Conservation (phyloP, 2,888 invertebrate genomes). For the Campoplex capitator region DNA sequence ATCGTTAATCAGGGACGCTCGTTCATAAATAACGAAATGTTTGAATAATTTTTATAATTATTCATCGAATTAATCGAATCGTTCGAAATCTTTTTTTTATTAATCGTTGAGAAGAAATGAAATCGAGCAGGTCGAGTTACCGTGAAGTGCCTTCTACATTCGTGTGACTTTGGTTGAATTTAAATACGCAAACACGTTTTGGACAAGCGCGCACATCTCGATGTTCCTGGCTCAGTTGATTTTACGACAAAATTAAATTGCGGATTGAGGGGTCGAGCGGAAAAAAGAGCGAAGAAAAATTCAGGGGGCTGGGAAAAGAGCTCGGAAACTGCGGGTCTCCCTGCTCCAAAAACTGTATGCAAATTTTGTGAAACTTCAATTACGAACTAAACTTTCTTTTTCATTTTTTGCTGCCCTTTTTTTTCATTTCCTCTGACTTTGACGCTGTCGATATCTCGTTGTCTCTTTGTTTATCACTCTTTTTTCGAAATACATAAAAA, state of each 20-base stretch:
- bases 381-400: conserved; percentile 17
- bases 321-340: conserved; percentile 19
- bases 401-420: not conserved
- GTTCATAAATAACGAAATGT: not conserved
- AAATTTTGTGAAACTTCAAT: conserved; percentile 62
- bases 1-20: not conserved
- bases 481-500: not conserved
- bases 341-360: conserved; percentile 50
- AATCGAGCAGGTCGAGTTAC: not conserved
- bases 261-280: conserved; percentile 26
- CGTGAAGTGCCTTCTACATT: conserved; percentile 5
- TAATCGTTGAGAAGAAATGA: not conserved
- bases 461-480: not conserved
- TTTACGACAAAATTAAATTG: conserved; percentile 56
- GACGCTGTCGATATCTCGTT: not conserved
- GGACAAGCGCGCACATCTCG: conserved; percentile 14
- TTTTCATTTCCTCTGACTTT: not conserved
- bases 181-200: conserved; percentile 21
- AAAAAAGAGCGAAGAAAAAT: conserved; percentile 19
- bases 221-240: conserved; percentile 50
- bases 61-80: not conserved
- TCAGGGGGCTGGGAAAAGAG: conserved; percentile 14
- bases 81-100: not conserved
- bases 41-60: not conserved
- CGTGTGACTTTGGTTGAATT: conserved; percentile 3